Conservation (phyloP, 2,113 vertebrate species). For the Scalopus aquaticus region DNA sequence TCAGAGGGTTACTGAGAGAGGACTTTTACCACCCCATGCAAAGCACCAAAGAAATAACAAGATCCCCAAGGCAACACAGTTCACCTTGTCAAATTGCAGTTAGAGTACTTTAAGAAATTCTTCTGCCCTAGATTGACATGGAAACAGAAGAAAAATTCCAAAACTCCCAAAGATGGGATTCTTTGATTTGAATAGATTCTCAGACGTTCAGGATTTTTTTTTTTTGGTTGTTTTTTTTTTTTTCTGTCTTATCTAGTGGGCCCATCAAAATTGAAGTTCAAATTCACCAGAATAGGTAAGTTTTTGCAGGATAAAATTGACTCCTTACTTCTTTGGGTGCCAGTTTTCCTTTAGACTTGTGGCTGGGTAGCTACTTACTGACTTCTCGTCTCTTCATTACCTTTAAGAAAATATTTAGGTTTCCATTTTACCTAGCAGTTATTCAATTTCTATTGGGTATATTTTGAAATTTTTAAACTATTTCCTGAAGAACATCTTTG, state of each 20-base stretch:
- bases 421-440: neutral
- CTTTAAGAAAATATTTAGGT: neutral
- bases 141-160: neutral
- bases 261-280: neutral
- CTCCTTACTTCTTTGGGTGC: neutral
- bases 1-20: neutral
- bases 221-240: neutral
- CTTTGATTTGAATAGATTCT: neutral
- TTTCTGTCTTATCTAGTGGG: neutral
- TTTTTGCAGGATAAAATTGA: neutral
- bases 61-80: neutral
- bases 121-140: neutral
- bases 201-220: neutral
- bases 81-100: neutral
- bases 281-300: neutral
- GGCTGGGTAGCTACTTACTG: neutral
- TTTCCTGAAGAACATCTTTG: neutral
- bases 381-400: neutral
- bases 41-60: neutral
- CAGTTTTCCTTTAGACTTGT: neutral
- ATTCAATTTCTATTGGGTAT: neutral
- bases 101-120: neutral
- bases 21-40: neutral
- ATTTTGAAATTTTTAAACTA: conserved; percentile 6
- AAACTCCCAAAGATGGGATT: neutral